phyloP scores from a whole-genome alignment of 92 coral and sea anemone species.

The Hydrozoanthus gracilis region DNA sequence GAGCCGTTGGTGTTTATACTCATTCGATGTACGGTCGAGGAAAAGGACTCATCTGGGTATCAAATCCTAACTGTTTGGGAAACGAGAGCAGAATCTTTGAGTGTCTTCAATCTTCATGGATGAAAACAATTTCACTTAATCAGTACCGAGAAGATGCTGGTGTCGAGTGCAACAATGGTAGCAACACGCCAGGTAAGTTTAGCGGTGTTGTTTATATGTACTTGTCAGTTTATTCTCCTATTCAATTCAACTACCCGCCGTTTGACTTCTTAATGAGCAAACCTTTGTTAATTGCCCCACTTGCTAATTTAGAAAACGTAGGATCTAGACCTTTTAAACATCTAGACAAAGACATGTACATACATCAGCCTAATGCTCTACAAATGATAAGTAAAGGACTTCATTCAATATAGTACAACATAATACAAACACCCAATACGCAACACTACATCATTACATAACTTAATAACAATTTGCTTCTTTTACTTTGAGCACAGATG shows the following conservation, averaged over 20 bases:
- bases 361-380: no score
- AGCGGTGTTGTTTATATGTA: not conserved
- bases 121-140: not conserved
- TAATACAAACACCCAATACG: no score
- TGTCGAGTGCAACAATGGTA: constrained; percentile 11
- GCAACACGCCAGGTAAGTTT: constrained; percentile 21
- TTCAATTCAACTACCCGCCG: not conserved
- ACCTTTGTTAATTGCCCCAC: no score
- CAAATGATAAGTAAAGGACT: no score
- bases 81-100: constrained; percentile 12
- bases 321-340: no score
- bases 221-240: not conserved
- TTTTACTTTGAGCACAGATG: not conserved
- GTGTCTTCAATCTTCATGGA: constrained; percentile 26
- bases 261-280: not conserved
- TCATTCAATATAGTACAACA: no score
- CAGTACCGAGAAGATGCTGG: not conserved
- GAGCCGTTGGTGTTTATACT: constrained; percentile 15
- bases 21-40: constrained; percentile 8
- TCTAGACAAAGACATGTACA: no score
- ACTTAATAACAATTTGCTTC: not conserved
- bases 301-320: no score
- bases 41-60: constrained; percentile 13
- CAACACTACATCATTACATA: no score
- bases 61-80: constrained; percentile 2